Conservation (phyloP, 2,113 vertebrate species). For the Neolamprologus fasciatus region DNA sequence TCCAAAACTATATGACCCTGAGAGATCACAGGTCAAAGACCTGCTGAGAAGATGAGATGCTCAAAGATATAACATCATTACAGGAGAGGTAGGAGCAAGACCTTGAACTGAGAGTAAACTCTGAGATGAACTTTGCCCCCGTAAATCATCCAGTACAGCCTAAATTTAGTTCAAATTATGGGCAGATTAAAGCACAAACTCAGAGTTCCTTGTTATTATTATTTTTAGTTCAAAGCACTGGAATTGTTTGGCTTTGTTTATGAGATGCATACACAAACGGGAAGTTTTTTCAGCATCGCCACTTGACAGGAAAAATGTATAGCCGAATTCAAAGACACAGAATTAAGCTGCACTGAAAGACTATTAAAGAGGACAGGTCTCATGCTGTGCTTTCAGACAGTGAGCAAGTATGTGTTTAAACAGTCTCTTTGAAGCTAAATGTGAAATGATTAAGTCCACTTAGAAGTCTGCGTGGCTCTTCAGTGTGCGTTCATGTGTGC, state of each 20-base stretch:
- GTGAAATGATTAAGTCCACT: constrained; percentile 62
- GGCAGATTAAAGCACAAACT: not conserved
- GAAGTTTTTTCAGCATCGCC: not conserved
- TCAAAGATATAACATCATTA: constrained; percentile 29
- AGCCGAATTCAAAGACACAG: constrained; percentile 2
- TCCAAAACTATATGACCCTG: not conserved
- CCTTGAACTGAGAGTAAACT: constrained; percentile 44
- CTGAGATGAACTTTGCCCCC: not conserved
- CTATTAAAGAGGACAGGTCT: constrained; percentile 24
- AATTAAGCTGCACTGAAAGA: constrained; percentile 15
- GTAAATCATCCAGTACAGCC: not conserved
- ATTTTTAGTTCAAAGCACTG: not conserved
- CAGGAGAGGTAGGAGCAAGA: not conserved
- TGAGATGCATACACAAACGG: not conserved
- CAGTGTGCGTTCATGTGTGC: not conserved
- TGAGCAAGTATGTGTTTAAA: constrained; percentile 49
- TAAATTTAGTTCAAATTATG: not conserved
- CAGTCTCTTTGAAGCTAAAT: constrained; percentile 66
- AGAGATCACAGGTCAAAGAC: constrained; percentile 42
- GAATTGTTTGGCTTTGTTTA: not conserved
- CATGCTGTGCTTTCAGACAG: constrained; percentile 40
- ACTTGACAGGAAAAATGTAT: not conserved
- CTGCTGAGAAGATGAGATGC: constrained; percentile 29
- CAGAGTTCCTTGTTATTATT: not conserved
- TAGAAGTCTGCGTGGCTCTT: constrained; percentile 32